Evolutionary conservation across 1,140 invertebrate species (phyloP).

Genomic region (Drosophila sp.): DNA sequence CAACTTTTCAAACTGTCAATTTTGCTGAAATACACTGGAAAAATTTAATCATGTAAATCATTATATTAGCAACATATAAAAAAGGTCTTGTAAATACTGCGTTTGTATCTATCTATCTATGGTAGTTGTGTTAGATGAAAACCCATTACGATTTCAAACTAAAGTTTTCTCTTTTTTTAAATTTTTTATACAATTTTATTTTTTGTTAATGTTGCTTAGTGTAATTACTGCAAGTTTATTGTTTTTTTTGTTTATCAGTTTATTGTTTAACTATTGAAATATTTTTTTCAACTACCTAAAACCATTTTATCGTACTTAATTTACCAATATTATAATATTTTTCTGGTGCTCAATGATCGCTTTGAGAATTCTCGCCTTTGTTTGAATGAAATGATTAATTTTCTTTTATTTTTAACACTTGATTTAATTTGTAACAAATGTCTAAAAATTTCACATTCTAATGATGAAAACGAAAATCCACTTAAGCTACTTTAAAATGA

Average conservation of each 20-base stretch:
- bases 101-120: constrained; percentile 52
- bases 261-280: constrained; percentile 53
- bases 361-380: constrained; percentile 52
- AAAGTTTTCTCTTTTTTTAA: constrained; percentile 9
- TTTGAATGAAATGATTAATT: constrained; percentile 15
- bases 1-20: constrained; percentile 60
- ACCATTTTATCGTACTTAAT: constrained; percentile 69
- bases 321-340: constrained; percentile 56
- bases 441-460: constrained; percentile 6
- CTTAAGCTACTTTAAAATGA: constrained; percentile 38
- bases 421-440: constrained; percentile 1
- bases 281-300: constrained; percentile 37
- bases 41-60: constrained; percentile 30
- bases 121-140: constrained; percentile 40
- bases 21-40: constrained; percentile 14
- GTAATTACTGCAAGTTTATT: constrained; percentile 37
- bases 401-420: background rate
- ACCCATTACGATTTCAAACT: constrained; percentile 8
- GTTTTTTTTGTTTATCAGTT: constrained; percentile 72
- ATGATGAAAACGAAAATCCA: background rate
- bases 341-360: constrained; percentile 49
- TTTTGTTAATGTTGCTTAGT: constrained; percentile 60
- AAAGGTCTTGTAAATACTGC: constrained; percentile 71
- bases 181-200: constrained; percentile 52
- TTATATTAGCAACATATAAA: constrained; percentile 25